phyloP scores from a whole-genome alignment of 2,797 vertebrate species.

The Mormyrus hasselquistii region DNA sequence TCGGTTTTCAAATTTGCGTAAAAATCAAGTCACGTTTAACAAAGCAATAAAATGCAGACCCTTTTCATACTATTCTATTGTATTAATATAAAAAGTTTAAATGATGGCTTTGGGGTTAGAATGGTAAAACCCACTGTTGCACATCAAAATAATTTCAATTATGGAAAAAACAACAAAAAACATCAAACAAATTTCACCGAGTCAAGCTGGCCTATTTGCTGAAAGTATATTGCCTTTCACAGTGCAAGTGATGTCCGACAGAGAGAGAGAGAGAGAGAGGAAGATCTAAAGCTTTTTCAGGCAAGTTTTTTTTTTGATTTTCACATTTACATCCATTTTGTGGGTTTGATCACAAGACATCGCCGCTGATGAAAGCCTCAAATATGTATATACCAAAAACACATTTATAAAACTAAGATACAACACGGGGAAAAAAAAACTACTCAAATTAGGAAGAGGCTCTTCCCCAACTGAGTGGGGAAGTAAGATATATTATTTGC shows the following conservation, averaged over 20 bases:
- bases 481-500: not conserved
- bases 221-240: slow-evolving; percentile 43
- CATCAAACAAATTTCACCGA: not conserved
- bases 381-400: slow-evolving; percentile 46
- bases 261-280: slow-evolving; percentile 35
- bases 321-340: slow-evolving; percentile 16
- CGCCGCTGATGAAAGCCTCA: not conserved
- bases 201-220: slow-evolving; percentile 16
- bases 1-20: slow-evolving; percentile 32
- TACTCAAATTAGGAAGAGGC: slow-evolving; percentile 17
- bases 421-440: not conserved
- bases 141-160: not conserved
- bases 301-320: slow-evolving; percentile 38
- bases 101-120: slow-evolving; percentile 16
- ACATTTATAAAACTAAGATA: slow-evolving; percentile 53
- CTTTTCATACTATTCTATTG: slow-evolving; percentile 23
- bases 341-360: not conserved
- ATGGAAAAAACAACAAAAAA: not conserved
- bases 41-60: slow-evolving; percentile 42
- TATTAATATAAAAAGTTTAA: slow-evolving; percentile 17
- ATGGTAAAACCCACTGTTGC: slow-evolving; percentile 15
- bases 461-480: not conserved
- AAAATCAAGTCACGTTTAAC: slow-evolving; percentile 51
- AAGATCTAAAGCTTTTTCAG: slow-evolving; percentile 50
- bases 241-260: not conserved